Evolutionary conservation across 2,888 invertebrate species (phyloP), one percentile per base, ranked within the genome.

Genomic region (Argynnis bischoffii): DNA sequence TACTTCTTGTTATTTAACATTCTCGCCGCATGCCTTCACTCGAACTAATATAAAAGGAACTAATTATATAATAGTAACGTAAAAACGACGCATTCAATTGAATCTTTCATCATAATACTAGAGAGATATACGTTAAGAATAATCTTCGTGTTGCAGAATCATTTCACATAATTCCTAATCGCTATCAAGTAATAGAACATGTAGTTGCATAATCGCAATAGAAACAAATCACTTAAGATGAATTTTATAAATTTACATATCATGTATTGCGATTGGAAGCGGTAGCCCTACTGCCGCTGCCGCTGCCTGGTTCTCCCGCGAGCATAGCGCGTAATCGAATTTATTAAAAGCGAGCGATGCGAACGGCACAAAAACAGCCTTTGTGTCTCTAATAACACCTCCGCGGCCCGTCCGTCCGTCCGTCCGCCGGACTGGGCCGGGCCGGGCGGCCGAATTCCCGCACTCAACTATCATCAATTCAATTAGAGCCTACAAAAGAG

Each of bases 271-370:
- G 11, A 11, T 41, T 41, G 35, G 11, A 41, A 55, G 31, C 55
- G 55, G 47, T 55, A 64, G 55, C 55, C 48, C 64, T 55, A 16
- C 6, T 16, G 35, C 53, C 16, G 35, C 11, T 11, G 21, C 16
- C 35, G 35, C 11, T 11, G 21, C 16, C 35, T 41, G 35, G 35
- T 41, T n/a, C 60, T n/a, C 54, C 18, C 16, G 26, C 51, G 41
- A 18, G 53, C 67, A 57, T 46, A 64, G 64, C 75, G 72, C 69
- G 69, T 71, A 75, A 73, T 74, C 71, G 70, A 69, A 72, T 75
- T 75, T 72, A 75, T 74, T 75, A 74, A 67, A 64, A 67, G 67
- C 69, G 71, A 67, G 64, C 56, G 69, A 60, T 64, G 67, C 57
- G 53, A 56, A 47, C 46, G 63, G 47, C 61, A 68, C 71, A 66